A percentile compares a stretch with the other conserved stretches of the same genome.
These are phyloP conservation scores for Hoplodrina blanda DNA, from an alignment of 2,888 invertebrate species.

Conservation along the genomic window DNA sequence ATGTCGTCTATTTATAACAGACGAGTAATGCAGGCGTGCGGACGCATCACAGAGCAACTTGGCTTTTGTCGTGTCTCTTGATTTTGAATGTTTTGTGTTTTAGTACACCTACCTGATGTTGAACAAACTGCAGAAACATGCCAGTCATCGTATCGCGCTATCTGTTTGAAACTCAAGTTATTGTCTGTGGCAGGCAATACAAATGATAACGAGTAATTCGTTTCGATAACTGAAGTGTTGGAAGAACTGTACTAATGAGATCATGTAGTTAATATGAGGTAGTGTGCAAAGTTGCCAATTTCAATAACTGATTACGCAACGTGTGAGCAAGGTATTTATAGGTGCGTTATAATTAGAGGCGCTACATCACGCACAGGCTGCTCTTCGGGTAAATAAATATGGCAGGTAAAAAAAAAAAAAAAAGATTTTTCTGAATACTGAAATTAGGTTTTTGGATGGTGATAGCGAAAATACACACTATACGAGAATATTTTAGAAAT, in stretches of 20 bases:
- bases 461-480: too few species aligned
- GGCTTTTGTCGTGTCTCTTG: slow-evolving; percentile 79
- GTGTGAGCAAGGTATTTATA: slow-evolving; percentile 49
- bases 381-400: slow-evolving; percentile 27
- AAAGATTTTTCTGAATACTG: background rate
- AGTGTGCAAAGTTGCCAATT: slow-evolving; percentile 56
- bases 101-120: slow-evolving; percentile 62
- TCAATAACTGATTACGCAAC: slow-evolving; percentile 57
- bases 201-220: slow-evolving; percentile 29
- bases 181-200: slow-evolving; percentile 12
- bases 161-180: slow-evolving; percentile 31
- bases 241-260: slow-evolving; percentile 32
- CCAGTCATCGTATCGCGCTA: slow-evolving; percentile 34
- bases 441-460: background rate
- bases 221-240: slow-evolving; percentile 37
- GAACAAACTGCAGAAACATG: slow-evolving; percentile 27
- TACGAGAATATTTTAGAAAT: background rate
- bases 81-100: slow-evolving; percentile 76
- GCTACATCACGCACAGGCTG: slow-evolving; percentile 29
- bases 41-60: slow-evolving; percentile 77
- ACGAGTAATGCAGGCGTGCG: slow-evolving; percentile 81
- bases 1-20: slow-evolving; percentile 88
- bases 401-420: slow-evolving; percentile 2
- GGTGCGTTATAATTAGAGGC: slow-evolving; percentile 49
- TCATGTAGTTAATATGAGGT: slow-evolving; percentile 35